Evolutionary conservation across 2,888 invertebrate species (phyloP).

Genomic region (Scaptodrosophila latifasciaeformis): DNA sequence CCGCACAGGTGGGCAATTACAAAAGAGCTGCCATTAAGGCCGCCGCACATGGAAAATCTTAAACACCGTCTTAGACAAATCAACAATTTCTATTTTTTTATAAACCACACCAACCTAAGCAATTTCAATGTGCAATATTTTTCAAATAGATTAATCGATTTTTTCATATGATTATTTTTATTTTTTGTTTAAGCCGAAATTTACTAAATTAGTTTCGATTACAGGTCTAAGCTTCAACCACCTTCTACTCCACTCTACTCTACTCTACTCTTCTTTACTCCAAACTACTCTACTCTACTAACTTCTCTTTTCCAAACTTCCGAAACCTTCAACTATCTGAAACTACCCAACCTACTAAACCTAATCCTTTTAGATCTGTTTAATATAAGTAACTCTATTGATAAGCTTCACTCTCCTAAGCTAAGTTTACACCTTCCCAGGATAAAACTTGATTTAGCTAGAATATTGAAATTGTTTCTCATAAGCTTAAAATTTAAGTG

Average conservation of each 20-base stretch:
- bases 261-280: slow-evolving; percentile 31
- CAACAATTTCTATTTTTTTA: slow-evolving; percentile 6
- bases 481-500: slow-evolving; percentile 24
- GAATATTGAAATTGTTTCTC: slow-evolving; percentile 63
- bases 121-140: neutral
- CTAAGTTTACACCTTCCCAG: neutral
- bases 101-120: neutral
- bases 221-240: slow-evolving; percentile 57
- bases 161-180: slow-evolving; percentile 4
- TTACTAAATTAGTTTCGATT: slow-evolving; percentile 59
- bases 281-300: slow-evolving; percentile 9
- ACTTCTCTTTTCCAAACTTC: slow-evolving; percentile 46
- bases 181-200: neutral
- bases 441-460: slow-evolving; percentile 54
- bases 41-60: slow-evolving; percentile 19
- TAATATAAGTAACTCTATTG: slow-evolving; percentile 28
- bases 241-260: slow-evolving; percentile 22
- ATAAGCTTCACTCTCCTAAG: slow-evolving; percentile 47
- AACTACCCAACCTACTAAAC: too few species aligned
- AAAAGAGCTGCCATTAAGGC: slow-evolving; percentile 38
- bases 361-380: slow-evolving; percentile 30
- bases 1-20: slow-evolving; percentile 73
- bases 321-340: slow-evolving; percentile 36
- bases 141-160: neutral
- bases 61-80: neutral